Evolutionary conservation across 2,113 vertebrate genomes (phyloP).

Genomic region (Toxotes jaculatrix): DNA sequence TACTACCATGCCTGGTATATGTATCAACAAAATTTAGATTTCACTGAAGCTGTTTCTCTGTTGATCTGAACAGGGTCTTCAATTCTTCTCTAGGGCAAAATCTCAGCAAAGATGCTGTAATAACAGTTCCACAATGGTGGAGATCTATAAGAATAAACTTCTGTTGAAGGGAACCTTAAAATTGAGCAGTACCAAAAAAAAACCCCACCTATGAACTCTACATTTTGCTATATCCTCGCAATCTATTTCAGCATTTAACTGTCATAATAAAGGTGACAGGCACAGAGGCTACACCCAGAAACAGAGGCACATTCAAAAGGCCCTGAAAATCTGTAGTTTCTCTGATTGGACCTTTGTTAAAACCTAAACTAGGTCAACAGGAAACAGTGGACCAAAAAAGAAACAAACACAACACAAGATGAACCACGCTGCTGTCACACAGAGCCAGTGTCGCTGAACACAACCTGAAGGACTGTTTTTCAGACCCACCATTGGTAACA

Average conservation of each 20-base stretch:
- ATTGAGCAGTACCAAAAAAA: not conserved
- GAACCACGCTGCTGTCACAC: not conserved
- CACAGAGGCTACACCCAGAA: not conserved
- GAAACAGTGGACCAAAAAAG: constrained; percentile 12
- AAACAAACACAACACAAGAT: constrained; percentile 6
- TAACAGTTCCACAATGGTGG: no score
- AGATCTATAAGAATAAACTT: not conserved
- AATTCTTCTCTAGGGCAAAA: no score
- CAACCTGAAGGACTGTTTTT: no score
- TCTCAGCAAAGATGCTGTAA: no score
- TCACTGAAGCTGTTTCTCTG: not conserved
- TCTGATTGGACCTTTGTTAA: not conserved
- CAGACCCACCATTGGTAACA: not conserved
- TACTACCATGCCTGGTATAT: not conserved
- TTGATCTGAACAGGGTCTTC: not conserved
- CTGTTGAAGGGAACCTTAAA: not conserved
- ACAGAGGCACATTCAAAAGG: not conserved
- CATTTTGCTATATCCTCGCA: not conserved
- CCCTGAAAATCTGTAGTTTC: not conserved
- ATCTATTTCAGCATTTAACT: not conserved
- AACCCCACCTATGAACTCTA: not conserved
- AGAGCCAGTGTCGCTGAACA: no score
- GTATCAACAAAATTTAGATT: not conserved
- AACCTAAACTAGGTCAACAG: constrained; percentile 9
- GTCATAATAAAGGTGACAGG: not conserved